A percentile compares a stretch with the other conserved stretches of the same genome.
These are phyloP conservation scores for Andrena praecox DNA, from an alignment of 2,888 invertebrate species.

Conservation along the genomic window DNA sequence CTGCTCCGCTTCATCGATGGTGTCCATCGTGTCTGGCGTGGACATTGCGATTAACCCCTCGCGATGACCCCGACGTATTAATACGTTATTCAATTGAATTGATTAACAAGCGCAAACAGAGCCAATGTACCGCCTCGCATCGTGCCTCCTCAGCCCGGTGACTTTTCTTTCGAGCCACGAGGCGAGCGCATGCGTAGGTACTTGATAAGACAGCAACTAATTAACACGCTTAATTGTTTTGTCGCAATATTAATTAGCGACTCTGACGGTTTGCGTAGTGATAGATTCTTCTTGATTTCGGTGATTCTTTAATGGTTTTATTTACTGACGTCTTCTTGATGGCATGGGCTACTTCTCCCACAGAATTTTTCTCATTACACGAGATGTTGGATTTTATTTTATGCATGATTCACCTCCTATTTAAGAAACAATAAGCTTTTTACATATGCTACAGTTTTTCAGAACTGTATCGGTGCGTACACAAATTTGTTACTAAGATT, in stretches of 20 bases:
- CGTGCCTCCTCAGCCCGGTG: constrained; percentile 47
- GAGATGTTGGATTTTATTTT: not conserved
- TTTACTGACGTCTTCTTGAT: not conserved
- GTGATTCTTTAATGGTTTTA: not conserved
- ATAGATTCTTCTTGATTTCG: not conserved
- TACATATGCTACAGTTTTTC: not conserved
- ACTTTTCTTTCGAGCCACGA: constrained; percentile 14
- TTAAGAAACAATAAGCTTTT: not conserved
- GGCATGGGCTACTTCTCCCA: not conserved
- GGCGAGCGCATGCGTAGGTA: not conserved
- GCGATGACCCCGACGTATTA: constrained; percentile 75
- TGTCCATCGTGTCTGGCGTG: constrained; percentile 86
- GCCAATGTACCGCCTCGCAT: constrained; percentile 56
- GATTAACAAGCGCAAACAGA: constrained; percentile 72
- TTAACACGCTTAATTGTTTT: constrained; percentile 13
- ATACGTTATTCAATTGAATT: constrained; percentile 76
- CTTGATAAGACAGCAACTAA: constrained; percentile 2
- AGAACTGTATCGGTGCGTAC: not conserved
- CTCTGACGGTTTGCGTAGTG: not conserved
- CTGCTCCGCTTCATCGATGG: constrained; percentile 89
- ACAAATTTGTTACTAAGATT: not conserved
- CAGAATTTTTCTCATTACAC: not conserved
- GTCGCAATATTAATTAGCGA: not conserved
- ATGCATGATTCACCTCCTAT: constrained; percentile 6
- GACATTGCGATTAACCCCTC: constrained; percentile 82